Conservation (phyloP, 2,888 invertebrate species). For the Strigamia maritima region DNA sequence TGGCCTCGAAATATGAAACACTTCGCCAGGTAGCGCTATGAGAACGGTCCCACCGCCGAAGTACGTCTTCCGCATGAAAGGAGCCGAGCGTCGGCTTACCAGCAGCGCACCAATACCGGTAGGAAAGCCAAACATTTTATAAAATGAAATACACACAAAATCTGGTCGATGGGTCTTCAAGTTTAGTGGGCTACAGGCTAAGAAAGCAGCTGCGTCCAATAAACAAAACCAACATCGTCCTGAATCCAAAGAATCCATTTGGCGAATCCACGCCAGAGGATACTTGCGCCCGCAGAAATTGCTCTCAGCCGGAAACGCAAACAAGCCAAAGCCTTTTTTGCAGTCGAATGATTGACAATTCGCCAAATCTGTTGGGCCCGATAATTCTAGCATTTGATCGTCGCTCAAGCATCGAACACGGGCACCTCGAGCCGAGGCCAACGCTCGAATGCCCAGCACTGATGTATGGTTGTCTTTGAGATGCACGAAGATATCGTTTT, state of each 20-base stretch:
- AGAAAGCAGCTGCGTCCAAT: conserved; percentile 82
- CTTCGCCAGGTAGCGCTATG: conserved; percentile 69
- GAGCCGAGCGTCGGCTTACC: conserved; percentile 55
- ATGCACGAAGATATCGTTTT: conserved; percentile 61
- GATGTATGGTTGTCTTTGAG: conserved; percentile 92
- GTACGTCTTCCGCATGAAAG: conserved; percentile 66
- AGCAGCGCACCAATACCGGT: conserved; percentile 89
- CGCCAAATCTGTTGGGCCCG: background rate
- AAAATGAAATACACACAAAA: conserved; percentile 89
- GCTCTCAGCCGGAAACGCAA: conserved; percentile 87
- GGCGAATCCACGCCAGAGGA: conserved; percentile 71
- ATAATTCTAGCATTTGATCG: conserved; percentile 25
- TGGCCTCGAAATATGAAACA: conserved; percentile 68
- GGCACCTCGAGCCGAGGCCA: conserved; percentile 54
- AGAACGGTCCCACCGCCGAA: conserved; percentile 94
- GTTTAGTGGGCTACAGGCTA: conserved; percentile 73
- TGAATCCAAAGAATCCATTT: conserved; percentile 56
- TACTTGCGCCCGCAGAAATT: conserved; percentile 93
- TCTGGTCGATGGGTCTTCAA: conserved; percentile 71
- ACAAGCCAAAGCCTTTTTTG: conserved; percentile 55
- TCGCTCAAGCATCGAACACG: conserved; percentile 26
- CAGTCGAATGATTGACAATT: background rate
- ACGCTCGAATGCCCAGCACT: conserved; percentile 83
- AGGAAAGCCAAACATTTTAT: conserved; percentile 95
- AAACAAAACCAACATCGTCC: conserved; percentile 64